Evolutionary conservation across 2,797 vertebrate species (phyloP).

Genomic region (Myiotriccus ornatus): DNA sequence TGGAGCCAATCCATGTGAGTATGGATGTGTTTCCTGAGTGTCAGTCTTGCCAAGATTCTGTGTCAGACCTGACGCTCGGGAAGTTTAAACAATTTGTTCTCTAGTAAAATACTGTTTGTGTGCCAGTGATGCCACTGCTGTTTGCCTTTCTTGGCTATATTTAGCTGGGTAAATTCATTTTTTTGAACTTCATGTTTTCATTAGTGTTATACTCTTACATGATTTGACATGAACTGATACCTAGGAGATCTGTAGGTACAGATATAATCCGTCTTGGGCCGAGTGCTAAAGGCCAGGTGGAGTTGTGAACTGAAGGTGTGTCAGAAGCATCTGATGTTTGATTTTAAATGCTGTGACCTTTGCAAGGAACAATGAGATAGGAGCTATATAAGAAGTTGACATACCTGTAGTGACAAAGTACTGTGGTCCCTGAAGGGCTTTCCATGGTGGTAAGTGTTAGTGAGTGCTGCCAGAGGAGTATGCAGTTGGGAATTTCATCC

Average conservation of each 20-base stretch:
- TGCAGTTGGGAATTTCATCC: not conserved
- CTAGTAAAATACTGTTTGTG: not conserved
- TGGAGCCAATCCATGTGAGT: conserved; percentile 96
- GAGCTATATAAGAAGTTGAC: not conserved
- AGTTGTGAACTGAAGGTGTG: not conserved
- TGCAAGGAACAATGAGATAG: not conserved
- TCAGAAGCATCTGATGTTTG: not conserved
- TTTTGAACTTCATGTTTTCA: not conserved
- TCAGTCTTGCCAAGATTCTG: not conserved
- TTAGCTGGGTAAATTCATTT: not conserved
- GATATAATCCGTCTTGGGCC: not conserved
- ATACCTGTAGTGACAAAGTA: not conserved
- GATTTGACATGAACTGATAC: not conserved
- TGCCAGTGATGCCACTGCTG: not conserved
- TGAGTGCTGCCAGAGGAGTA: not conserved
- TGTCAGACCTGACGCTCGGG: not conserved
- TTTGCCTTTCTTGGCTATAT: not conserved
- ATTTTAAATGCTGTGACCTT: not conserved
- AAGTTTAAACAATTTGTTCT: not conserved
- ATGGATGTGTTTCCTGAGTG: not conserved
- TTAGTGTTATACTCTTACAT: not conserved
- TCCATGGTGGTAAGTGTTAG: not conserved
- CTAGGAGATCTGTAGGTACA: not conserved
- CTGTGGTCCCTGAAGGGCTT: not conserved
- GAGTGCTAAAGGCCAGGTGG: not conserved